These are phyloP conservation scores for Papilio protenor DNA, from an alignment of 2,888 invertebrate species.

Conservation along the genomic window DNA sequence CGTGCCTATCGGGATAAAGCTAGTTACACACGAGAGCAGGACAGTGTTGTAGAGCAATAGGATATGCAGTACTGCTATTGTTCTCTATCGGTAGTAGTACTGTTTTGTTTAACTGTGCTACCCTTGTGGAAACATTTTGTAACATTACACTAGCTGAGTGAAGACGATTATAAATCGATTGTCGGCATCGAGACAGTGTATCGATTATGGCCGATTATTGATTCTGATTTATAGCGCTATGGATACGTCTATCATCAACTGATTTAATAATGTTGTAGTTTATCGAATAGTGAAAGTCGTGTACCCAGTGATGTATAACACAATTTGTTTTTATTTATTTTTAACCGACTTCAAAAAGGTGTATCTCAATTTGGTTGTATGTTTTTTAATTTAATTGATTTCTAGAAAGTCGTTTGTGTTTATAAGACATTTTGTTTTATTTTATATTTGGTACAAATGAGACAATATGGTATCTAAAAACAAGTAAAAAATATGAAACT, in stretches of 20 bases:
- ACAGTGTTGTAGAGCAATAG: neutral
- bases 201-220: conserved; percentile 73
- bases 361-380: too few relatives aligned
- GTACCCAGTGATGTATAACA: conserved; percentile 23
- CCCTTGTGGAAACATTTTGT: neutral
- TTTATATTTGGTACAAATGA: too few relatives aligned
- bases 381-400: too few relatives aligned
- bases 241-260: conserved; percentile 54
- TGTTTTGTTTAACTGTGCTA: neutral
- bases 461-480: too few relatives aligned
- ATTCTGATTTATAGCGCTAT: conserved; percentile 64
- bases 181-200: conserved; percentile 59
- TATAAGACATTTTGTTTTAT: too few relatives aligned
- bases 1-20: conserved; percentile 38
- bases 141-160: conserved; percentile 51
- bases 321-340: too few relatives aligned
- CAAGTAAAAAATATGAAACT: too few relatives aligned
- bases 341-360: too few relatives aligned
- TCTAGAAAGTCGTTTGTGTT: too few relatives aligned
- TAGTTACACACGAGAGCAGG: neutral
- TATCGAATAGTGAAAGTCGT: conserved; percentile 42
- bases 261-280: conserved; percentile 43
- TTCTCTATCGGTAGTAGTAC: neutral
- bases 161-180: conserved; percentile 67
- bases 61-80: neutral